Evolutionary conservation across 2,797 vertebrate genomes (phyloP).

Genomic region (Momotus momota): DNA sequence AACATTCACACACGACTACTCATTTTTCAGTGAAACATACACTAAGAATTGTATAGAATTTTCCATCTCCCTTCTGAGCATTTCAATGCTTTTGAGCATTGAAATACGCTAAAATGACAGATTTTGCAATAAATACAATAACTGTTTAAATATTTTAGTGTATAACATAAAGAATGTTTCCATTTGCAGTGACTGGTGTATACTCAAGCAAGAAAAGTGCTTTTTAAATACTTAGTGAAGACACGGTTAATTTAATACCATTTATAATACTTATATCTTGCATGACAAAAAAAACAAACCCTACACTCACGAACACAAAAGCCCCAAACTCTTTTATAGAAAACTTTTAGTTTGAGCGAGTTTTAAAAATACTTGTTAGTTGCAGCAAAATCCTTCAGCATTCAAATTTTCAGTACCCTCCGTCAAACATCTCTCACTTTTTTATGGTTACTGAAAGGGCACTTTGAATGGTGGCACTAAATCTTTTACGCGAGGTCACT

Average conservation of each 20-base stretch:
- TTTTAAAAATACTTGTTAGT: slow-evolving; percentile 19
- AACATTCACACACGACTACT: slow-evolving; percentile 37
- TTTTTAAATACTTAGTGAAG: slow-evolving; percentile 41
- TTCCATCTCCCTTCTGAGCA: slow-evolving; percentile 26
- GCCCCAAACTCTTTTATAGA: not conserved
- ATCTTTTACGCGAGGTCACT: slow-evolving; percentile 21
- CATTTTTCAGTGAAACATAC: slow-evolving; percentile 33
- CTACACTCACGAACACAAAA: slow-evolving; percentile 5
- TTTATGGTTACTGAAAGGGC: not conserved
- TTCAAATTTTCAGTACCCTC: not conserved
- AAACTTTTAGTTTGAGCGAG: not conserved
- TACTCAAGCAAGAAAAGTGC: slow-evolving; percentile 30
- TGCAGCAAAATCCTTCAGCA: slow-evolving; percentile 17
- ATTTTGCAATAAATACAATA: slow-evolving; percentile 58
- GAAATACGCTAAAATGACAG: slow-evolving; percentile 59
- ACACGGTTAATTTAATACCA: slow-evolving; percentile 40
- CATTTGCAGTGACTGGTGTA: slow-evolving; percentile 35
- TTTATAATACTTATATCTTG: not conserved
- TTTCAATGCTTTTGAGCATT: slow-evolving; percentile 40
- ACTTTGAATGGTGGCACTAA: slow-evolving; percentile 6
- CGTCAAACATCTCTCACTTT: not conserved
- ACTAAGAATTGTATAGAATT: slow-evolving; percentile 32
- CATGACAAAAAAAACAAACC: not conserved
- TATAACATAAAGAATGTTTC: slow-evolving; percentile 56
- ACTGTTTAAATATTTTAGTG: slow-evolving; percentile 45